Evolutionary conservation across 2,797 vertebrate genomes (phyloP), one percentile per base, ranked within the genome.

Genomic region (Chiroxiphia lanceolata): DNA sequence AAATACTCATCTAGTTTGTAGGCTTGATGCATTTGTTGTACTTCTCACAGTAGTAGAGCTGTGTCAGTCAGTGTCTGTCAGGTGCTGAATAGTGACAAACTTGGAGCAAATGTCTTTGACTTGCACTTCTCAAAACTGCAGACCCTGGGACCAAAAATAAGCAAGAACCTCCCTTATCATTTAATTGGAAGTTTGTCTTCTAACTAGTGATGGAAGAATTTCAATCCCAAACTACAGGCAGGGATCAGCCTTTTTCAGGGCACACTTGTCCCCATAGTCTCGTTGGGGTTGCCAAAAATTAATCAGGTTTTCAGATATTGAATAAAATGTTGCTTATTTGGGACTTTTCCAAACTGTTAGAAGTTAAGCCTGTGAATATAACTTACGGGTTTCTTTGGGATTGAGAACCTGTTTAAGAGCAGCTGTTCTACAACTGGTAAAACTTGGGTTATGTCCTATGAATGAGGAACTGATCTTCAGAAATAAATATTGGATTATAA

Each of bases 81-180:
- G 93, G 93, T 96, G 83, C 86, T 89, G 81, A 87, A 45, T 60
- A 91, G 91, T 93, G 83, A 85, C 90, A 89, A 92, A 71, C 64
- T 77, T 84, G 77, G 60, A 75, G 64, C 70, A 95, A 77, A 93
- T 74, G 71, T 94, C 81, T 85, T 92, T 83, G 48, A 78, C 83
- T 60, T 92, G 63, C 9, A 26, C 92, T 93, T 96, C 85, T 94
- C 95, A 96, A 95, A 96, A 96, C 95, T 96, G 95, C 95, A 93
- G 75, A 89, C 81, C 91, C 83, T 94, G 90, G 74, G 53, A 80
- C 91, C 86, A 95, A 92, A 96, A 87, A 74, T 83, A 54, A 54
- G 48, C 42, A 53, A 95, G 83, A 94, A 93, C 67, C 77, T 91
- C 34, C 34, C 33, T 3, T 87, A 1, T 86, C 31, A 15, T 65